These are phyloP conservation scores for Hyperoodon ampullatus DNA, from an alignment of 2,113 vertebrate species.

Conservation along the genomic window DNA sequence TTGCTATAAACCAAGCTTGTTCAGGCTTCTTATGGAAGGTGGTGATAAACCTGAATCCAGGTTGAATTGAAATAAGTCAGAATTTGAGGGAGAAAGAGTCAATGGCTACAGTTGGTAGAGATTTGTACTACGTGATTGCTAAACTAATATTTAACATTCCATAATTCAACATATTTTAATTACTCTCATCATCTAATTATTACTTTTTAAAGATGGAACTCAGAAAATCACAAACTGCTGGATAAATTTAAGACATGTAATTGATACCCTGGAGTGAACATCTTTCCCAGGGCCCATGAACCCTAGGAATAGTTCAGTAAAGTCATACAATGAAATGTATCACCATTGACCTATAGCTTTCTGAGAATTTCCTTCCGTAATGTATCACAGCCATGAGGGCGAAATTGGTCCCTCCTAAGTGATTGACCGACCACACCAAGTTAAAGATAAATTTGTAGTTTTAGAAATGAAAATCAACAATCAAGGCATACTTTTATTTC, in stretches of 20 bases:
- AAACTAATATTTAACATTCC: background rate
- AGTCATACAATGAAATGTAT: background rate
- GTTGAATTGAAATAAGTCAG: background rate
- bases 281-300: background rate
- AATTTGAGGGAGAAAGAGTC: background rate
- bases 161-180: constrained; percentile 25
- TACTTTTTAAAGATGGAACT: background rate
- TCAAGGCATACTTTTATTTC: constrained; percentile 5
- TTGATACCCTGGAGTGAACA: background rate
- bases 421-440: background rate
- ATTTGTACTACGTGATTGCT: background rate
- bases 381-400: background rate
- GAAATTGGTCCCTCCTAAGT: background rate
- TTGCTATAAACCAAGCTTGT: background rate
- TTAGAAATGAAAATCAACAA: constrained; percentile 47
- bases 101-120: background rate
- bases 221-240: background rate
- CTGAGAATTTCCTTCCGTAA: background rate
- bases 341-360: background rate
- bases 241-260: background rate
- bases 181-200: background rate
- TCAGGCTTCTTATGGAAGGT: background rate
- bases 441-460: constrained; percentile 24
- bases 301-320: background rate
- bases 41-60: background rate